phyloP scores from a whole-genome alignment of 92 coral and sea anemone genomes.

The Phenganax marumi region DNA sequence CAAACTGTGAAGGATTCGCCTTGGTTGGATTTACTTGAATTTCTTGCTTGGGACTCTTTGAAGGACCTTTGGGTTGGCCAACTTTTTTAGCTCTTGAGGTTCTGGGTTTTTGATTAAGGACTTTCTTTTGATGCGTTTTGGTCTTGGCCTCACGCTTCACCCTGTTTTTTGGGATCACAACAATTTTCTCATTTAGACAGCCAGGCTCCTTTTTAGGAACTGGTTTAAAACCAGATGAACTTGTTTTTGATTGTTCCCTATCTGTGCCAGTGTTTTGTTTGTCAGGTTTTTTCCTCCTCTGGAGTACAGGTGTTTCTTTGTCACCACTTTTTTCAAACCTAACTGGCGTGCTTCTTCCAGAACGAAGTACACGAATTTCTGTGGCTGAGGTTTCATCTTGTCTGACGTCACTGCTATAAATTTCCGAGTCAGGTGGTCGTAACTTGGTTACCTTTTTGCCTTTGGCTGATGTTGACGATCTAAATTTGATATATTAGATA shows the following conservation, averaged over 20 bases:
- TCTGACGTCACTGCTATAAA: background rate
- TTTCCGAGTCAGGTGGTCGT: background rate
- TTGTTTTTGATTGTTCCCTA: background rate
- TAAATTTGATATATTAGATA: background rate
- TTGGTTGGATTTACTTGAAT: background rate
- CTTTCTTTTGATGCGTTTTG: conserved; percentile 7
- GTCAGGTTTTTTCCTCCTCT: background rate
- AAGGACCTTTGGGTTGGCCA: background rate
- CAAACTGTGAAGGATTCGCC: conserved; percentile 12
- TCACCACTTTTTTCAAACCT: background rate
- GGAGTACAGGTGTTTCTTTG: conserved; percentile 5
- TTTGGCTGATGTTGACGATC: background rate
- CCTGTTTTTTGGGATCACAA: background rate
- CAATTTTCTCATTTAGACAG: background rate
- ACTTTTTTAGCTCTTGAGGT: conserved; percentile 23
- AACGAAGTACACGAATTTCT: conserved; percentile 24
- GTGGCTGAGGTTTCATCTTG: conserved; percentile 9
- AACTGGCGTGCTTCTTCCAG: conserved; percentile 40
- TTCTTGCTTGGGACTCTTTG: background rate
- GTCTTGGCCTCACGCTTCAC: background rate
- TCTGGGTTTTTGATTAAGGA: background rate
- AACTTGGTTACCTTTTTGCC: background rate
- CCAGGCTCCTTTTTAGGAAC: background rate
- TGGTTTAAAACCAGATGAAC: background rate
- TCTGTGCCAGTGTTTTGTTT: background rate